Evolutionary conservation across 2,888 invertebrate genomes (phyloP).

Genomic region (Elegia similella): DNA sequence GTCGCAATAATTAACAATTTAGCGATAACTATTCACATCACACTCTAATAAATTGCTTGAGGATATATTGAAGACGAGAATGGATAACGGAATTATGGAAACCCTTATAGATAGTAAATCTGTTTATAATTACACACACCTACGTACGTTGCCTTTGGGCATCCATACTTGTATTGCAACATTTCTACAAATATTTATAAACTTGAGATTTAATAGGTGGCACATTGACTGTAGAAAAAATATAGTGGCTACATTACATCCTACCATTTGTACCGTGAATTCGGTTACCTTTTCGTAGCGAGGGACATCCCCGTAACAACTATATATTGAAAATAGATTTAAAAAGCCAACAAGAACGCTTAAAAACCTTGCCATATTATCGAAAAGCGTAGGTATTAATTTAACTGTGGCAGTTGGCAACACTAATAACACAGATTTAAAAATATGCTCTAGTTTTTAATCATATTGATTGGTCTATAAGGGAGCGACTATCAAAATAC

Average conservation of each 20-base stretch:
- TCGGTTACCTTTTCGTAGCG: neutral
- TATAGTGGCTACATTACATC: slow-evolving; percentile 17
- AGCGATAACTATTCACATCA: slow-evolving; percentile 5
- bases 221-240: slow-evolving; percentile 28
- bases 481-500: neutral
- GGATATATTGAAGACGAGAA: slow-evolving; percentile 16
- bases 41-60: slow-evolving; percentile 15
- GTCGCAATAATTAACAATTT: slow-evolving; percentile 14
- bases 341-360: too few relatives aligned
- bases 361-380: too few relatives aligned
- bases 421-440: too few relatives aligned
- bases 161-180: slow-evolving; percentile 19
- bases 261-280: slow-evolving; percentile 23
- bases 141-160: slow-evolving; percentile 3
- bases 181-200: slow-evolving; percentile 22
- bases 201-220: slow-evolving; percentile 23
- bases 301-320: slow-evolving; percentile 2
- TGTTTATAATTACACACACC: neutral
- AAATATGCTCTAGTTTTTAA: too few relatives aligned
- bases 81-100: slow-evolving; percentile 14
- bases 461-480: too few relatives aligned
- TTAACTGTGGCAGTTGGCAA: too few relatives aligned
- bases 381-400: too few relatives aligned
- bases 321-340: neutral
- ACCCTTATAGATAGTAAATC: slow-evolving; percentile 7